Percentiles rank a stretch among this genome's conserved stretches.
phyloP scores from a whole-genome alignment of 2,888 invertebrate genomes.

The Adelognathus sp. region DNA sequence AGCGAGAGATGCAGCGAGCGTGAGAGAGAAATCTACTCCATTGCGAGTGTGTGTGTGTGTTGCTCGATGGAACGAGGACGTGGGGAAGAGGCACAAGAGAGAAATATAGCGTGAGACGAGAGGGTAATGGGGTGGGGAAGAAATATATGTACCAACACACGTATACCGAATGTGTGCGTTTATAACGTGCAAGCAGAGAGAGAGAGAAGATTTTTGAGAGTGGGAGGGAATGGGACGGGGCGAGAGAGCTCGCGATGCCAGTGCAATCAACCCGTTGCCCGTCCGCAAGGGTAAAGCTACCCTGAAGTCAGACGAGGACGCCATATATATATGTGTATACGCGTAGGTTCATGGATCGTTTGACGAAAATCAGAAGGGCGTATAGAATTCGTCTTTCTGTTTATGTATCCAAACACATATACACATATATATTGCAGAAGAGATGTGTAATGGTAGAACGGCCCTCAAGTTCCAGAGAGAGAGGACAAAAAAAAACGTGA shows the following conservation, averaged over 20 bases:
- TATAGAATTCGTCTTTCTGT: not conserved
- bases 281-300: slow-evolving; percentile 77
- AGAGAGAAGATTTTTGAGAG: slow-evolving; percentile 54
- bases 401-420: slow-evolving; percentile 5
- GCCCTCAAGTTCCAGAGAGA: slow-evolving; percentile 18
- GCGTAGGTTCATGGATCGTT: no score
- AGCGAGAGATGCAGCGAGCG: slow-evolving; percentile 45
- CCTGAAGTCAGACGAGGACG: slow-evolving; percentile 74
- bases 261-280: slow-evolving; percentile 80
- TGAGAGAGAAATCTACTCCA: slow-evolving; percentile 49
- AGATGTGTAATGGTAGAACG: slow-evolving; percentile 49
- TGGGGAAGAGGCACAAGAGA: slow-evolving; percentile 26
- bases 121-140: not conserved
- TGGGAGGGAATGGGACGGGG: slow-evolving; percentile 61
- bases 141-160: not conserved
- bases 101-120: slow-evolving; percentile 26
- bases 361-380: no score
- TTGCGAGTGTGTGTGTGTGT: slow-evolving; percentile 59
- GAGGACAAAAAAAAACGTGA: slow-evolving; percentile 53
- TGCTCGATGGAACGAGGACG: slow-evolving; percentile 6
- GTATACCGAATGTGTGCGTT: not conserved
- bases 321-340: slow-evolving; percentile 34
- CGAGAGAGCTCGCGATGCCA: slow-evolving; percentile 72
- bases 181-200: slow-evolving; percentile 46
- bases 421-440: slow-evolving; percentile 13